Evolutionary conservation across 2,797 vertebrate species (phyloP), one percentile per base, ranked within the genome.

Genomic region (Lepidocolaptes lacrymiger): DNA sequence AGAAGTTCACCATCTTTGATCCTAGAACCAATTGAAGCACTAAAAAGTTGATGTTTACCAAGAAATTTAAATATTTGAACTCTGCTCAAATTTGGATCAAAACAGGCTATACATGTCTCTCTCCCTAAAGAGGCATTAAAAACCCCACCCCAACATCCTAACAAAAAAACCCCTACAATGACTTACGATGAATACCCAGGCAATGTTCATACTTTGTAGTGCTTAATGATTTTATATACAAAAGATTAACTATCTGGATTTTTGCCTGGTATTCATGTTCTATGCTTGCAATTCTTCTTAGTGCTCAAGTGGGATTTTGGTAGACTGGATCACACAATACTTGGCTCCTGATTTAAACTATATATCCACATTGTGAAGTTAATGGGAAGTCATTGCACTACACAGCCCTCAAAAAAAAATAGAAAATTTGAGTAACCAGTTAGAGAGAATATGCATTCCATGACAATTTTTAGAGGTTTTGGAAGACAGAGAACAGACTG

Each of bases 21-120:
- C 3, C n/a, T 24, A 37, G 8, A 37, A 64, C 12, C 0, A 1
- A 27, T 3, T 36, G 22, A 81, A 78, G 10, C 6, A 20, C 10
- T 62, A 52, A 75, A 88, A 54, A 44, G 5, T 17, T 14, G 27
- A 7, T 2, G 2, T 59, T 80, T 83, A 61, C 36, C n/a, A 86
- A 79, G 22, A 72, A 58, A 66, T 48, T 39, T 43, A 52, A 86
- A 66, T 22, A 49, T 48, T 71, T 49, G 7, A 58, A 39, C 1
- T 7, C 41, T 68, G 51, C 20, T 44, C 34, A 58, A 26, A 24
- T 61, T 55, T 72, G 41, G 15, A 61, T 52, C 10, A 64, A 41
- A 84, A 48, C 4, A 51, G 14, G 7, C n/a, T 79, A 27, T n/a
- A 68, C 4, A 4, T 0, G 0, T 39, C 27, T 56, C 10, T 34